phyloP scores from a whole-genome alignment of 2,888 invertebrate species.

The Caenorhabditis afra region DNA sequence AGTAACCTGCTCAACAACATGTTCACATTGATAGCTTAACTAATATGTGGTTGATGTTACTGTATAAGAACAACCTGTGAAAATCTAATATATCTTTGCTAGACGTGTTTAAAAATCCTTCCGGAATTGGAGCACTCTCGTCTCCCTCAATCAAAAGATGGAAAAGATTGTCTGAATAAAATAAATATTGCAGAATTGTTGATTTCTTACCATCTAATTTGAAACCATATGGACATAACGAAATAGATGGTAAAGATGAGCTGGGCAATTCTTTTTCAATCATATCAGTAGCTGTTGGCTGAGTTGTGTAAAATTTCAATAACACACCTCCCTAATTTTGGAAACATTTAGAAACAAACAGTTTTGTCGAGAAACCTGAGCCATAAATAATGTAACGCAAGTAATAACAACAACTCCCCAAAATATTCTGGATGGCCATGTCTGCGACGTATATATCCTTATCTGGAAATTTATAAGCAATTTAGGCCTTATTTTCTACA shows the following conservation, averaged over 20 bases:
- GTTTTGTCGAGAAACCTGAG: slow-evolving; percentile 54
- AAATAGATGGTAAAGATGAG: slow-evolving; percentile 45
- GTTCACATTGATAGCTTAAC: slow-evolving; percentile 47
- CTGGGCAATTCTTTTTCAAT: slow-evolving; percentile 15
- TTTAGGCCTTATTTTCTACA: too few relatives aligned
- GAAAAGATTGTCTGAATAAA: slow-evolving; percentile 19
- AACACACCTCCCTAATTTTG: slow-evolving; percentile 55
- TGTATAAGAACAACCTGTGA: too few relatives aligned
- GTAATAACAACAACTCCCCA: slow-evolving; percentile 73
- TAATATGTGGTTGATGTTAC: background rate
- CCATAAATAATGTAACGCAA: slow-evolving; percentile 72
- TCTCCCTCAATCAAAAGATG: slow-evolving; percentile 13
- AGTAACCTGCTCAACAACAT: slow-evolving; percentile 28
- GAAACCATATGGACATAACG: slow-evolving; percentile 56
- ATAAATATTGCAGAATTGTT: slow-evolving; percentile 3
- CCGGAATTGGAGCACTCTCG: background rate
- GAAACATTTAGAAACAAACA: background rate
- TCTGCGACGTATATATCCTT: slow-evolving; percentile 72
- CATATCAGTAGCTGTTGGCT: slow-evolving; percentile 60
- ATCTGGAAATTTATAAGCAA: too few relatives aligned
- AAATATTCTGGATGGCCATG: slow-evolving; percentile 73
- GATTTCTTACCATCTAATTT: slow-evolving; percentile 18
- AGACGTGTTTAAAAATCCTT: background rate
- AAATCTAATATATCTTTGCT: background rate
- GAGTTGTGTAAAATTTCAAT: slow-evolving; percentile 60